Base-by-base conservation (phyloP, 2,113 vertebrate species). In the Passer montanus region DNA sequence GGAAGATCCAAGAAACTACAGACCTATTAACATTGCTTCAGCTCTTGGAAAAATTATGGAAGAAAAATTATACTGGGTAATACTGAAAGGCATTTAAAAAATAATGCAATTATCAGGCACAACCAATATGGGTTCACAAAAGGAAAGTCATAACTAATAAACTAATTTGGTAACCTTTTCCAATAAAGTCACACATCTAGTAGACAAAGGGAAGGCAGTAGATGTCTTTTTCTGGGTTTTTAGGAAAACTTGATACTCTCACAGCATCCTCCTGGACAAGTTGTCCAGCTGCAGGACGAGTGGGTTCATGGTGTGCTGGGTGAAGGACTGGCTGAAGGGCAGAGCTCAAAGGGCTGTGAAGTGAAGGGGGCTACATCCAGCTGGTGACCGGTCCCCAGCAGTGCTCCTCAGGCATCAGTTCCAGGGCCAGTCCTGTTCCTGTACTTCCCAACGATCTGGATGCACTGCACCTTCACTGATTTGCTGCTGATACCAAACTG, bases 301-400 rank as follows among this genome's bases (percentile, higher is more conserved):
- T 7, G 8, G 18, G 6, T 49, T 55, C 85, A 47, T 9, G 13
- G 24, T 26, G 7, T 9, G 16, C 28, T 31, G 33, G 11, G 37
- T 68, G 26, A 59, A 58, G 24, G 58, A 76, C 22, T 7, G 9
- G 33, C 30, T 47, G 31, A 77, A 62, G 11, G 37, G 30, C 47
- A 87, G 60, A 41, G 43, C 49, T 78, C 37, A 62, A 9, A 62
- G 13, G 9, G 10, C 1, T 67, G 47, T 39, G 15, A 39, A 44
- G 18, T 27, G 21, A 35, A 75, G 28, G 12, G 13, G 10, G 22
- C 19, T 30, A 26, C n/a, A 23, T 9, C 27, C 31, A 30, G 53
- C 35, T 50, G 30, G 58, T 6, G 3, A 41, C 15, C 0, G 0
- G 22, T 20, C 18, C 62, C 13, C 41, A 55, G 28, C 0, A 0